Evolutionary conservation across 2,888 invertebrate genomes (phyloP), one percentile per base, ranked within the genome.

Genomic region (Artemia sp.): DNA sequence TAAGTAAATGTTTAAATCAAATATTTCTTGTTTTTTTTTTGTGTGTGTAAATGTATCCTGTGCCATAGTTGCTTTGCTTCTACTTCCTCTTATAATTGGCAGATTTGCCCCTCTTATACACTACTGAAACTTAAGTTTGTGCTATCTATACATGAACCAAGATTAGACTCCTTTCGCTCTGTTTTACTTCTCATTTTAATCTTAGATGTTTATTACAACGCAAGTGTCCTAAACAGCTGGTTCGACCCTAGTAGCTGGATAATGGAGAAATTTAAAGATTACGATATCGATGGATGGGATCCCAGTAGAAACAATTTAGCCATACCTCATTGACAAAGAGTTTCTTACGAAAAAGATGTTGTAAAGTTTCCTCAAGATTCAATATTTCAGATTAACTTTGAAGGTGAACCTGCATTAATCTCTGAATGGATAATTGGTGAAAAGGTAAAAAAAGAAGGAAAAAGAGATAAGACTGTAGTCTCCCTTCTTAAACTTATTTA

Each of bases 171-270:
- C 0, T 38, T 38, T 38, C 38, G 6, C 1, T 38, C 38, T 38
- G 38, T 38, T 38, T 38, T 38, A 38, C 38, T 38, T 38, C 38
- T 5, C 6, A 38, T 38, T 38, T 38, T 38, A 38, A 1, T 58
- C 10, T 8, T 24, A 58, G 64, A 58, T 58, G 64, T 58, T 58
- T 58, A 19, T 58, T 58, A 58, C 64, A 58, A 58, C 64, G 11
- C 64, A 19, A 19, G 14, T 58, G 64, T 24, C n/a, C 64, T 9
- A 24, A 24, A 19, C 24, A 58, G 64, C 64, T 58, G 64, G 64
- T 58, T 58, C 10, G 64, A 58, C 64, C 64, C 64, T 2, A 19
- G 14, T 58, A 24, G 64, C 64, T 58, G 64, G 64, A 58, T 24
- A 9, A 9, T 58, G 8, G 64, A 2, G 9, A n/a, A n/a, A n/a